A percentile compares a stretch with the other conserved stretches of the same genome.
Evolutionary conservation across 1,140 invertebrate genomes (phyloP).

Genomic region (Bombus difficillimus): DNA sequence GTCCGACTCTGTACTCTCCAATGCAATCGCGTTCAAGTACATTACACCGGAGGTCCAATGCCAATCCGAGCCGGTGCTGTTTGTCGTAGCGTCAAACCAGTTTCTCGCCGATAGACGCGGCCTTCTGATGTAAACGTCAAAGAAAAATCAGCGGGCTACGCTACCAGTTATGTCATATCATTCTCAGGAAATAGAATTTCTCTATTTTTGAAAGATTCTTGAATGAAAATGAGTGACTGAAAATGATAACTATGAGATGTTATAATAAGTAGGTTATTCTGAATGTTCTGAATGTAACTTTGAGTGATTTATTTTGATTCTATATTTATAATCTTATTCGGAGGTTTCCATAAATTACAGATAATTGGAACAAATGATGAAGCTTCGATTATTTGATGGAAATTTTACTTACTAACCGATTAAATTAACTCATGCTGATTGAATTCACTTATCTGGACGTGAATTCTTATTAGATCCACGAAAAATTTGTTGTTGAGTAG

Average conservation of each 20-base stretch:
- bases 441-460: background rate
- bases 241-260: no score
- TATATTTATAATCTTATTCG: no score
- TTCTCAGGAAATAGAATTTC: background rate
- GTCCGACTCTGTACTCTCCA: background rate
- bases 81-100: conserved; percentile 13
- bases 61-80: background rate
- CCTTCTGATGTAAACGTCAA: background rate
- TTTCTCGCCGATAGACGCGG: conserved; percentile 3
- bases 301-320: background rate
- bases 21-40: conserved; percentile 43
- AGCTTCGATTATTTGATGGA: no score
- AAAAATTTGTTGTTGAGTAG: background rate
- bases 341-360: no score
- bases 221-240: background rate
- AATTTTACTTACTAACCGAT: background rate
- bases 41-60: conserved; percentile 31
- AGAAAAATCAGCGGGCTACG: background rate
- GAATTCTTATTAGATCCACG: background rate
- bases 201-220: background rate
- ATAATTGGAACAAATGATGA: no score
- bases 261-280: background rate
- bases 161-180: conserved; percentile 3
- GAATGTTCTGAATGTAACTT: background rate
- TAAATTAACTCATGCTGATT: background rate